Base-by-base conservation (phyloP, 2,113 vertebrate species). In the Ahaetulla prasina region DNA sequence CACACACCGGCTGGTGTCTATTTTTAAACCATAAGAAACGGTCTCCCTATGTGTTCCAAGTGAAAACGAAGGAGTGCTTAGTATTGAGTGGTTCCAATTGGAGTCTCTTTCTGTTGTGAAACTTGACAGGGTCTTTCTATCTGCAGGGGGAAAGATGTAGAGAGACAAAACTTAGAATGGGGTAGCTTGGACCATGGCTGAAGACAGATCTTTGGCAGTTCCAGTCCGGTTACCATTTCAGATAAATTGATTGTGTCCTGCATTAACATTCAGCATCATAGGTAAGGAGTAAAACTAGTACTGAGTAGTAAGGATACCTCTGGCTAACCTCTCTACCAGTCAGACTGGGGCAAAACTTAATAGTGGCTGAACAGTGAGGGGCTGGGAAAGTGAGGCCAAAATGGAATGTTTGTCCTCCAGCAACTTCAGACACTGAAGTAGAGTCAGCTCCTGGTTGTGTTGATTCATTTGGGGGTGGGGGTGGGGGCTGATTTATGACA, bases 1-100 rank as follows among this genome's bases (percentile, higher is more conserved):
- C n/a, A n/a, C n/a, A n/a, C n/a, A n/a, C n/a, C n/a, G n/a, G n/a
- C n/a, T n/a, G n/a, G n/a, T n/a, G n/a, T n/a, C 30, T 39, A 6
- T 94, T 95, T 94, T 85, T 89, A 85, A 94, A 91, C 92, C 68
- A 0, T 54, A 91, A 89, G 53, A 55, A 50, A 55, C 11, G 2
- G 7, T 50, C 85, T 12, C 5, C 89, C 27, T 2, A 88, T 74
- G 84, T 87, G 4, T 94, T 93, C 92, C 92, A 85, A 85, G 84
- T 85, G 90, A 84, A 88, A 85, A 94, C 94, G 91, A 92, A 94
- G 10, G 14, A 14, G 43, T 68, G 50, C 55, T 0, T 0, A 30
- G 54, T 57, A 16, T 0, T 0, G 25, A 86, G 90, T 68, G 43
- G 27, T 85, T 50, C 49, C 43, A 43, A 5, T 18, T 88, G 25